These are phyloP conservation scores for Scortum barcoo DNA, from an alignment of 2,113 vertebrate species.

Conservation along the genomic window DNA sequence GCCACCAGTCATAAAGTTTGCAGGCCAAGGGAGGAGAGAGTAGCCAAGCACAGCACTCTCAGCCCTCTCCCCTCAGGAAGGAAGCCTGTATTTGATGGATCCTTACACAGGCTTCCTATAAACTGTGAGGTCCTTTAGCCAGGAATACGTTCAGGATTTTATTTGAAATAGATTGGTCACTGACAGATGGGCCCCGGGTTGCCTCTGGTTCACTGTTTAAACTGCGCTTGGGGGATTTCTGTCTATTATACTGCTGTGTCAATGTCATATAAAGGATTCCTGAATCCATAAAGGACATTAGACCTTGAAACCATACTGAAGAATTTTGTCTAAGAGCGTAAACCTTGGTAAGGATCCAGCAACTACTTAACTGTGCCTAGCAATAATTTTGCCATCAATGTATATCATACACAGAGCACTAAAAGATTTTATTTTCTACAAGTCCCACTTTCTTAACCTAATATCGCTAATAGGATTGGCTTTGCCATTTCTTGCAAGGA, in stretches of 20 bases:
- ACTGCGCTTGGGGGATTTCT: constrained; percentile 3
- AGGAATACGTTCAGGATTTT: constrained; percentile 46
- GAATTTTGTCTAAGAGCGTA: neutral
- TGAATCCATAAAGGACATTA: neutral
- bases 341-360: no score
- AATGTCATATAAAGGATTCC: neutral
- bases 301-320: neutral
- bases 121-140: constrained; percentile 45
- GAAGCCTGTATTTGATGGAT: constrained; percentile 65
- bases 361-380: no score
- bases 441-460: no score
- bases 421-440: no score
- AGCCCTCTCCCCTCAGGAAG: constrained; percentile 64
- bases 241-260: neutral
- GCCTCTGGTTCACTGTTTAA: neutral
- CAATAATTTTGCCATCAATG: no score
- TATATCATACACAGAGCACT: no score
- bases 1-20: constrained; percentile 19
- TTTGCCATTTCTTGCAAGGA: no score
- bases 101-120: constrained; percentile 57
- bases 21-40: constrained; percentile 7
- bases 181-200: constrained; percentile 6
- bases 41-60: constrained; percentile 39
- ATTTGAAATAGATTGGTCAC: constrained; percentile 50
- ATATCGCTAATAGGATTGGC: no score